Percentiles rank a stretch among this genome's conserved stretches.
Conservation (phyloP, 2,113 vertebrate species). For the Petromus typicus region DNA sequence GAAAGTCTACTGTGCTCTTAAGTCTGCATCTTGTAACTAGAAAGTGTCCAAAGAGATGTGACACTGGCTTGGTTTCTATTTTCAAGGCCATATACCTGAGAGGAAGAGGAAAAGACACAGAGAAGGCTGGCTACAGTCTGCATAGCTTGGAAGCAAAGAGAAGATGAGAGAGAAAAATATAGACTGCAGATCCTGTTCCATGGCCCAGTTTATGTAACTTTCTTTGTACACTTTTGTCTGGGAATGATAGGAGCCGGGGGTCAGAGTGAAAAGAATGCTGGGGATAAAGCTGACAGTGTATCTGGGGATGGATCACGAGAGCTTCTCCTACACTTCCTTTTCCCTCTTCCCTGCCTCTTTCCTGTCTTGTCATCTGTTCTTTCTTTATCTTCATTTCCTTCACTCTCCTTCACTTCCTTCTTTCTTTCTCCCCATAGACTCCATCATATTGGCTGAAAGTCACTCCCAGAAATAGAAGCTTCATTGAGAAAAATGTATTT, state of each 20-base stretch:
- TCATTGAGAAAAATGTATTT: not conserved
- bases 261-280: not conserved
- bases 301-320: accelerated
- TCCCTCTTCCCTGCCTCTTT: not conserved
- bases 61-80: not conserved
- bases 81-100: not conserved
- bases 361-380: too few relatives aligned
- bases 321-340: not conserved
- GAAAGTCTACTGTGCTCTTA: not conserved
- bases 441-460: not conserved
- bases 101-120: not conserved
- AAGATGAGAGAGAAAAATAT: not conserved
- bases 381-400: not conserved
- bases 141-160: not conserved
- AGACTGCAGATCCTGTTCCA: not conserved
- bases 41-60: not conserved
- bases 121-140: not conserved
- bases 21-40: not conserved
- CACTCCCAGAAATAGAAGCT: constrained; percentile 51
- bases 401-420: too few relatives aligned
- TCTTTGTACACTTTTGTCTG: too few relatives aligned
- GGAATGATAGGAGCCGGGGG: not conserved
- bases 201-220: not conserved
- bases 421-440: not conserved
- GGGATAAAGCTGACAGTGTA: accelerated